These are phyloP conservation scores for Pimpla rufipes DNA, from an alignment of 2,888 invertebrate genomes.

Conservation along the genomic window DNA sequence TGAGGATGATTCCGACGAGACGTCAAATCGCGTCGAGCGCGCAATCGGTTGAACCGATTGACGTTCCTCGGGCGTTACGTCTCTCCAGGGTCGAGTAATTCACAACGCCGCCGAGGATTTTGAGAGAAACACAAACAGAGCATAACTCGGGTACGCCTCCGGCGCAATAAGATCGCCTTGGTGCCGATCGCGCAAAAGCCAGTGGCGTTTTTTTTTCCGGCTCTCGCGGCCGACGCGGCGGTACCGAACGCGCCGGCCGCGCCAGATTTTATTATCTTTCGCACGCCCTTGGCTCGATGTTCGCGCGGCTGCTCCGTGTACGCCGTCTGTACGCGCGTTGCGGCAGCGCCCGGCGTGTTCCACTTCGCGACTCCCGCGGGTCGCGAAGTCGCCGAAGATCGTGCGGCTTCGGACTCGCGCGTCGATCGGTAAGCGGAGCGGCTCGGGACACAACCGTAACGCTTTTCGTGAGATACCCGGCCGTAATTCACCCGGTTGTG, in stretches of 20 bases:
- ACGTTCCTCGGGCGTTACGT: slow-evolving; percentile 53
- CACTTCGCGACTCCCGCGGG: not conserved
- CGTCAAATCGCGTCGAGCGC: slow-evolving; percentile 6
- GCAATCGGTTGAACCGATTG: slow-evolving; percentile 42
- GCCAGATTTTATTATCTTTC: slow-evolving; percentile 53
- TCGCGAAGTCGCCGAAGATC: not conserved
- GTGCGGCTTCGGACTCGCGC: not conserved
- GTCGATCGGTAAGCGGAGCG: not conserved
- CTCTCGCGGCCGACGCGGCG: not conserved
- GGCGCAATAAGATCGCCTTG: slow-evolving; percentile 5
- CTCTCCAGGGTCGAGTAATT: slow-evolving; percentile 59
- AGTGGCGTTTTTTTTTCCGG: slow-evolving; percentile 10
- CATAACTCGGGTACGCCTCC: slow-evolving; percentile 13
- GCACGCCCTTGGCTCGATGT: slow-evolving; percentile 44
- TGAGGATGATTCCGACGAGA: slow-evolving; percentile 3
- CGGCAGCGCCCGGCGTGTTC: not conserved
- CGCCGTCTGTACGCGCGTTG: not conserved
- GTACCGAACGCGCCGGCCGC: not conserved
- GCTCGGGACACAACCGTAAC: slow-evolving; percentile 2
- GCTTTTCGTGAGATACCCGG: slow-evolving; percentile 15
- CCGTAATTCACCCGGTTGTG: slow-evolving; percentile 35
- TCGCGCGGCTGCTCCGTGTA: slow-evolving; percentile 28
- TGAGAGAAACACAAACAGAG: slow-evolving; percentile 21
- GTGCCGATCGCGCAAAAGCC: slow-evolving; percentile 2
- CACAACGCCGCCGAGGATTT: slow-evolving; percentile 30